Base-by-base conservation (phyloP, 2,888 invertebrate genomes). In the Meiosimyza platycephala region DNA sequence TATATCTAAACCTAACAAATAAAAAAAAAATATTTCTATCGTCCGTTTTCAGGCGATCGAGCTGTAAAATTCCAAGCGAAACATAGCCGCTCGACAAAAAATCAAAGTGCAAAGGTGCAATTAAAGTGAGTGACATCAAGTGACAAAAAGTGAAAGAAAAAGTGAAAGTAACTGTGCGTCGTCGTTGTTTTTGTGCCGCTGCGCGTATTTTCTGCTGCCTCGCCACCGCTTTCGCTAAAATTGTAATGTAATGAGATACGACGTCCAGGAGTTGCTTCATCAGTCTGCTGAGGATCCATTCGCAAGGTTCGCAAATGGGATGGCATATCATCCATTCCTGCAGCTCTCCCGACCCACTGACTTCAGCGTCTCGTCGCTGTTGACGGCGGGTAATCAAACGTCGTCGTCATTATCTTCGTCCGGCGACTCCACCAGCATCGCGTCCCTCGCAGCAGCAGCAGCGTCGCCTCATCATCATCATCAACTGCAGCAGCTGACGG, bases 331-430 rank as follows among this genome's bases (percentile, higher is more conserved):
- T 89, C 94, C 94, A 88, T 92, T 92, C 86, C 91, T 96, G 90
- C 94, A 95, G 90, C 93, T 95, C 89, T 94, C 94, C 87, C 90
- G 95, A 88, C 95, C 95, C 89, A 95, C 95, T 88, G 96, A 96
- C 90, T 95, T 96, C 90, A 94, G 94, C 90, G 95, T 96, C 86
- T 95, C 94, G 85, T 95, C 95, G 88, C 91, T 96, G 89, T 91
- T 96, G 88, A 95, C 94, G 87, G 93, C 94, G 82, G 92, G 90
- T 87, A 91, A 83, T 80, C 77, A 76, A 76, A 54, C 73, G 66
- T 66, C 74, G 55, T 66, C 69, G 55, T 75, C 76, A 74, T 18
- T 63, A 22, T 55, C 76, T 73, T 64, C 85, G 84, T 28, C 80
- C 83, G 71, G 80, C 76, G 71, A 78, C 82, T 22, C 54, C 59